Evolutionary conservation across 2,888 invertebrate species (phyloP).

Genomic region (Hydrotaea cyrtoneurina): DNA sequence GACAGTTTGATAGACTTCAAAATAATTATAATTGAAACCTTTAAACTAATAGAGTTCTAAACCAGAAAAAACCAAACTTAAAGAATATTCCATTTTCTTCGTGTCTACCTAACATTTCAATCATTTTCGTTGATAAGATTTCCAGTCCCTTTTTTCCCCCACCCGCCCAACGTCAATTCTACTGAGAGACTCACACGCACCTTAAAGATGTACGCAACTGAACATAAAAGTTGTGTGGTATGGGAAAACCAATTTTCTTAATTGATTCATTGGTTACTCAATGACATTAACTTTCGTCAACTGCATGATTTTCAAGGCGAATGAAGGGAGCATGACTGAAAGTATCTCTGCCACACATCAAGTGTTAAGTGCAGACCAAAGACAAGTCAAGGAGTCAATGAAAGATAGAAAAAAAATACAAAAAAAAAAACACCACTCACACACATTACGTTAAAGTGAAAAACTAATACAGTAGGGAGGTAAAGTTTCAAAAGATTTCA

Average conservation of each 20-base stretch:
- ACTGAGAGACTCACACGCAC: not conserved
- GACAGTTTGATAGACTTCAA: too few species aligned
- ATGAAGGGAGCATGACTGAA: not conserved
- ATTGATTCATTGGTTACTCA: slow-evolving; percentile 69
- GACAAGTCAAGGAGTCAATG: not conserved
- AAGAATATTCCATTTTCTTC: not conserved
- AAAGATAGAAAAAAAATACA: not conserved
- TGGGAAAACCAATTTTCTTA: slow-evolving; percentile 69
- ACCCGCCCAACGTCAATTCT: not conserved
- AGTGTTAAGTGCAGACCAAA: not conserved
- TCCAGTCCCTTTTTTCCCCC: not conserved
- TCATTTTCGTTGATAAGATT: not conserved
- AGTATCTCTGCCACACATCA: too few species aligned
- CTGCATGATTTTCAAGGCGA: not conserved
- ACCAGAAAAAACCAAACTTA: slow-evolving; percentile 22
- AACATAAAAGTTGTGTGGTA: not conserved
- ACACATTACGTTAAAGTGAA: slow-evolving; percentile 56
- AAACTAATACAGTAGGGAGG: not conserved
- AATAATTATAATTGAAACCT: too few species aligned
- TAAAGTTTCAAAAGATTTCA: not conserved
- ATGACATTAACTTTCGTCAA: slow-evolving; percentile 42
- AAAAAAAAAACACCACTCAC: not conserved
- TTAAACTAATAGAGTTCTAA: not conserved
- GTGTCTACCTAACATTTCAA: not conserved
- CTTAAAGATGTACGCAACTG: not conserved